Percentiles rank a stretch among this genome's conserved stretches.
These are phyloP conservation scores for Antheraea assamensis DNA, from an alignment of 2,888 invertebrate species.

Conservation along the genomic window DNA sequence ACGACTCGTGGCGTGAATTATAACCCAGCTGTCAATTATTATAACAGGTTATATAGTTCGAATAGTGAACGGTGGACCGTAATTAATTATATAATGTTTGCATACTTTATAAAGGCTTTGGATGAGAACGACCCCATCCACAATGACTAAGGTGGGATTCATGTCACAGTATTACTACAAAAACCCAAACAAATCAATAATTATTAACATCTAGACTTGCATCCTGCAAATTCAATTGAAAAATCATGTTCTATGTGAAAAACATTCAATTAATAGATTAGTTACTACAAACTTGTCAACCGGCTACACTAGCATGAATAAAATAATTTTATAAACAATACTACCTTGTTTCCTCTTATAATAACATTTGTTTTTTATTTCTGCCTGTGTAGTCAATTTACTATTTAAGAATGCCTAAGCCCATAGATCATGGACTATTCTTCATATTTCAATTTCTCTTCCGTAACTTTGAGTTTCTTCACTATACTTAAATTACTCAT, in stretches of 20 bases:
- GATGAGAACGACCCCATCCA: neutral
- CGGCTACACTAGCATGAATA: neutral
- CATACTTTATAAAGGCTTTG: neutral
- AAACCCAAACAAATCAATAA: neutral
- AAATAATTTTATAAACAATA: neutral
- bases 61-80: neutral
- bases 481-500: neutral
- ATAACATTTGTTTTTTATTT: neutral
- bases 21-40: neutral
- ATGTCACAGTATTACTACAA: neutral
- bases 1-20: neutral
- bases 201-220: neutral
- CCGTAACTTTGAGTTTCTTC: neutral
- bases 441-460: neutral
- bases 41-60: neutral
- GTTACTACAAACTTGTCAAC: neutral
- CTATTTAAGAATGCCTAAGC: no score
- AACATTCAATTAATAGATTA: neutral
- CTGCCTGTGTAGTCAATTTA: slow-evolving; percentile 1
- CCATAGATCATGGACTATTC: neutral
- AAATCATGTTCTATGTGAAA: neutral
- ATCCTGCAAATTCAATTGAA: neutral
- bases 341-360: neutral
- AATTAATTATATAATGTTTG: neutral
- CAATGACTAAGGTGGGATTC: slow-evolving; percentile 1